Evolutionary conservation across 2,797 vertebrate genomes (phyloP).

Genomic region (Stomatorhinus walkeri): DNA sequence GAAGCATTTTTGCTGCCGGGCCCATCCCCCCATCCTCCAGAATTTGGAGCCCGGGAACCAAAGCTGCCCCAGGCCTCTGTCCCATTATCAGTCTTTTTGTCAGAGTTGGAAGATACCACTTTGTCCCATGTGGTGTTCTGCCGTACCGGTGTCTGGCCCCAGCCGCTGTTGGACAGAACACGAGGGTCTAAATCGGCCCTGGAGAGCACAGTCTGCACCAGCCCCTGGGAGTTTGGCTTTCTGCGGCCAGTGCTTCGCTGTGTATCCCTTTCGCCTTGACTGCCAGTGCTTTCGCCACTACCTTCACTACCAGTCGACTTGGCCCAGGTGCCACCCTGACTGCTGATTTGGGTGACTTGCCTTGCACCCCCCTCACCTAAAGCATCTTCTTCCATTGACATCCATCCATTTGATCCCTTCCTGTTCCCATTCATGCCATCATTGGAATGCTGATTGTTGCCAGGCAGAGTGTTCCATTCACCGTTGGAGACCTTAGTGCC

Average conservation of each 20-base stretch:
- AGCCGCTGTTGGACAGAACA: constrained; percentile 94
- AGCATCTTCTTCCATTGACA: constrained; percentile 71
- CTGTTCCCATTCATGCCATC: constrained; percentile 51
- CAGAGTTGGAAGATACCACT: constrained; percentile 63
- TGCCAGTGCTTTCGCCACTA: constrained; percentile 67
- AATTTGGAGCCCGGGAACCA: constrained; percentile 68
- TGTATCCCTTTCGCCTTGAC: constrained; percentile 64
- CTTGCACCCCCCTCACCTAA: constrained; percentile 62
- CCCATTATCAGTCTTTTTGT: constrained; percentile 79
- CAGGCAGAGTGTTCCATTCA: constrained; percentile 77
- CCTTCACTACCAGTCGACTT: constrained; percentile 79
- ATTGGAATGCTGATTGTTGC: constrained; percentile 62
- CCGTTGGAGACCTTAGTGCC: constrained; percentile 65
- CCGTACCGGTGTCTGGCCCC: constrained; percentile 96
- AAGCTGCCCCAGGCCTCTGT: constrained; percentile 75
- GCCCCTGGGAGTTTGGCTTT: constrained; percentile 64
- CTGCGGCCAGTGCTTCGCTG: constrained; percentile 54
- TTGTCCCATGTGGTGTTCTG: constrained; percentile 97
- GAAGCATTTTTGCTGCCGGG: constrained; percentile 61
- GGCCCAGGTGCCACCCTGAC: constrained; percentile 72
- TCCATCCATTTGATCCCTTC: constrained; percentile 69
- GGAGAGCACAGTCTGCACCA: constrained; percentile 74
- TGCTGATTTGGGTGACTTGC: constrained; percentile 64
- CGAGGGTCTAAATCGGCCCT: constrained; percentile 90
- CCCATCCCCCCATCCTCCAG: constrained; percentile 65